Evolutionary conservation across 2,888 invertebrate genomes (phyloP).

Genomic region (Epistrophe eligans): DNA sequence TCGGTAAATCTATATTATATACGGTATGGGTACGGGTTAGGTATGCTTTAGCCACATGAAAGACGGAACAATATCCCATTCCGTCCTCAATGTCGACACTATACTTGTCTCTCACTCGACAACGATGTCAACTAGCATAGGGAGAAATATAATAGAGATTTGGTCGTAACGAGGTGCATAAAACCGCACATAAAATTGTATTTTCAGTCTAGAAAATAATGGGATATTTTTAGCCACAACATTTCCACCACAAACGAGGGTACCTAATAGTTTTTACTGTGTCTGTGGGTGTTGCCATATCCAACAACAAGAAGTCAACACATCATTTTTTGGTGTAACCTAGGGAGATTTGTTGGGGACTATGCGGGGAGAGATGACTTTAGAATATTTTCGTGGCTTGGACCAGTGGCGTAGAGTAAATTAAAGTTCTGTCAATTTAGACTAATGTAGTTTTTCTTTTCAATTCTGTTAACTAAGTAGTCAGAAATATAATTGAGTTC

Average conservation of each 20-base stretch:
- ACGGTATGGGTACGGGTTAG: neutral
- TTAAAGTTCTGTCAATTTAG: constrained; percentile 34
- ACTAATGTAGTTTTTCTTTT: constrained; percentile 3
- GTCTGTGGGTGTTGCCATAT: constrained; percentile 22
- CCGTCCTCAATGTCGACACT: constrained; percentile 31
- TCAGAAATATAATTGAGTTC: constrained; percentile 19
- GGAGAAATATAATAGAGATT: constrained; percentile 38
- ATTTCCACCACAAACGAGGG: constrained; percentile 64
- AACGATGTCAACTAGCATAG: constrained; percentile 55
- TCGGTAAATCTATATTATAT: constrained; percentile 19
- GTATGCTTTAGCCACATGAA: constrained; percentile 52
- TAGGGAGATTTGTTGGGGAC: neutral
- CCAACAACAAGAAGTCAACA: constrained; percentile 10
- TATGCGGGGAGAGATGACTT: constrained; percentile 5
- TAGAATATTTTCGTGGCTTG: constrained; percentile 26
- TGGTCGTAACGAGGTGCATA: constrained; percentile 73
- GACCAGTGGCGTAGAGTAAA: constrained; percentile 40
- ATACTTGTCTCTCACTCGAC: constrained; percentile 46
- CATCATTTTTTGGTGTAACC: constrained; percentile 33
- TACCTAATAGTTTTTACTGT: constrained; percentile 52
- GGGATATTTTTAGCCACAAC: constrained; percentile 75
- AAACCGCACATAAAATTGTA: constrained; percentile 75
- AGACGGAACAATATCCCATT: constrained; percentile 54
- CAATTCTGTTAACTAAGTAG: neutral
- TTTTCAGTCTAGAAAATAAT: constrained; percentile 75